A percentile compares a stretch with the other conserved stretches of the same genome.
These are phyloP conservation scores for Tyrannus savana DNA, from an alignment of 2,113 vertebrate species.

Conservation along the genomic window DNA sequence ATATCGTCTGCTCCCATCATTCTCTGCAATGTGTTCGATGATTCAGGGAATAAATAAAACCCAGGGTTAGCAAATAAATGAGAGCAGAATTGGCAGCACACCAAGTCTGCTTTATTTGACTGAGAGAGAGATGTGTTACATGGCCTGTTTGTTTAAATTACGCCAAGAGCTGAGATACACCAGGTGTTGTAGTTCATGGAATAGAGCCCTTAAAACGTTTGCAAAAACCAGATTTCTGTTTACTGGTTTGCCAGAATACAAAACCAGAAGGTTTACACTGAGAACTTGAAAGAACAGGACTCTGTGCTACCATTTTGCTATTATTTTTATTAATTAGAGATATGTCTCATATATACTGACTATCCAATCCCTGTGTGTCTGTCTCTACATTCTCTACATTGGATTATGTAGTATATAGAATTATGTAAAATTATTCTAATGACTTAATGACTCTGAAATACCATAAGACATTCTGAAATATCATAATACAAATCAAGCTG, in stretches of 20 bases:
- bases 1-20: constrained; percentile 62
- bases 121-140: constrained; percentile 53
- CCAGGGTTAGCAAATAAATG: constrained; percentile 61
- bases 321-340: background rate
- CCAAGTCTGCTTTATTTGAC: constrained; percentile 64
- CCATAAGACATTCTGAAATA: background rate
- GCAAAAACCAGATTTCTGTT: constrained; percentile 21
- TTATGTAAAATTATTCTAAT: background rate
- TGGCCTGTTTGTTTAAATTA: constrained; percentile 62
- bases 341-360: background rate
- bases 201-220: constrained; percentile 22
- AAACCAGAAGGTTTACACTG: background rate
- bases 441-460: background rate
- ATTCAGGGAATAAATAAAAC: constrained; percentile 63
- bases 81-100: constrained; percentile 61
- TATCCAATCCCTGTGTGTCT: background rate
- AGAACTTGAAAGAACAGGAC: background rate
- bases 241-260: constrained; percentile 15
- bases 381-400: background rate
- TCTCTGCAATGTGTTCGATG: constrained; percentile 62
- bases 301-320: background rate
- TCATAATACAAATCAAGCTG: background rate
- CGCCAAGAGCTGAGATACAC: constrained; percentile 44
- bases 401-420: background rate
- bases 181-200: constrained; percentile 41